These are phyloP conservation scores for Aphidius ervi DNA, from an alignment of 1,140 invertebrate genomes.

Conservation along the genomic window DNA sequence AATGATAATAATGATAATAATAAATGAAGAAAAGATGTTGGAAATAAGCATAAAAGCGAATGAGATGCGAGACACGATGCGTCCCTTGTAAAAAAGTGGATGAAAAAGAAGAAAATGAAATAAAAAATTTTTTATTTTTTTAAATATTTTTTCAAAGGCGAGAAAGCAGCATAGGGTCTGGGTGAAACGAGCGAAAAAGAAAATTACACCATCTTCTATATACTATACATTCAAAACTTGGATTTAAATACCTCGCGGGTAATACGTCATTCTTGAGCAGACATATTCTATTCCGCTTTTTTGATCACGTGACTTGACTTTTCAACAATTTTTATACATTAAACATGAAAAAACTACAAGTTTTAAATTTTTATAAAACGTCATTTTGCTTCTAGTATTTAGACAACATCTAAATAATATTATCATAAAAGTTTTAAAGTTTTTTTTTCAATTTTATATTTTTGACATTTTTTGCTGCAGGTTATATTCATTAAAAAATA, in stretches of 20 bases:
- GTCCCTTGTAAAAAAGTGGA: background rate
- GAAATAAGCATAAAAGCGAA: slow-evolving; percentile 9
- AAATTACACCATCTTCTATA: slow-evolving; percentile 25
- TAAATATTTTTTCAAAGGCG: background rate
- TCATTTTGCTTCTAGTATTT: too few relatives aligned
- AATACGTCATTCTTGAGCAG: slow-evolving; percentile 26
- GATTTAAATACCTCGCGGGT: slow-evolving; percentile 35
- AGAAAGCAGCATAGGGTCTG: slow-evolving; percentile 3
- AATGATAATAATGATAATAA: background rate
- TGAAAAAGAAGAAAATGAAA: slow-evolving; percentile 19
- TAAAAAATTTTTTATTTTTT: background rate
- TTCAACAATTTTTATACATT: background rate
- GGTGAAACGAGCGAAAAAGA: slow-evolving; percentile 14
- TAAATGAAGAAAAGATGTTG: slow-evolving; percentile 12
- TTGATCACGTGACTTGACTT: slow-evolving; percentile 20
- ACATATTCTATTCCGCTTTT: slow-evolving; percentile 20
- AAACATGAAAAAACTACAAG: too few relatives aligned
- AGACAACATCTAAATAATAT: too few relatives aligned
- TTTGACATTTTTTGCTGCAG: too few relatives aligned
- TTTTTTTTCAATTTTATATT: too few relatives aligned
- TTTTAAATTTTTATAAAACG: too few relatives aligned
- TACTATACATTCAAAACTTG: slow-evolving; percentile 20
- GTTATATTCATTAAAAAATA: too few relatives aligned
- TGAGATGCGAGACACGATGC: slow-evolving; percentile 10
- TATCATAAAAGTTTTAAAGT: too few relatives aligned